Percentiles rank a stretch among this genome's conserved stretches.
These are phyloP conservation scores for Caenorhabditis uteleia DNA, from an alignment of 2,888 invertebrate species.

Conservation along the genomic window DNA sequence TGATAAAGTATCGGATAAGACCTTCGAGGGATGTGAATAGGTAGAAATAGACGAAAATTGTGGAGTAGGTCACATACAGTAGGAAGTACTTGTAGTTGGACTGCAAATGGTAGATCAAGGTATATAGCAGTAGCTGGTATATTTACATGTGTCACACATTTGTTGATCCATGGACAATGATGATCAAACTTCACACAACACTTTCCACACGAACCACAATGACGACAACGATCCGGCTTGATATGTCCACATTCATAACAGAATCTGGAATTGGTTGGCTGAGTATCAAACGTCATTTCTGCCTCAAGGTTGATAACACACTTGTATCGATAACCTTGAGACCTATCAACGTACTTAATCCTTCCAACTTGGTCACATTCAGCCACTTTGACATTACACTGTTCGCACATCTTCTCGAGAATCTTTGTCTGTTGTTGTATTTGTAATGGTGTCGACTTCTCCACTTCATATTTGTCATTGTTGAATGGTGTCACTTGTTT, in stretches of 20 bases:
- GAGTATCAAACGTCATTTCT: too few species aligned
- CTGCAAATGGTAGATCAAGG: too few species aligned
- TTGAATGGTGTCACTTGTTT: constrained; percentile 47
- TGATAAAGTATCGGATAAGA: constrained; percentile 49
- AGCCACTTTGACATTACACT: constrained; percentile 24
- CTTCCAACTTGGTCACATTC: constrained; percentile 48
- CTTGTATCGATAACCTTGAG: too few species aligned
- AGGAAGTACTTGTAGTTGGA: constrained; percentile 62
- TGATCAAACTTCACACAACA: constrained; percentile 58
- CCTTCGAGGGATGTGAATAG: constrained; percentile 46
- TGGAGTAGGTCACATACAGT: constrained; percentile 55
- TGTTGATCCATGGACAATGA: constrained; percentile 63
- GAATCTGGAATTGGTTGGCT: too few species aligned
- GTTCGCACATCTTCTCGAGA: constrained; percentile 34
- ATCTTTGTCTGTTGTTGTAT: constrained; percentile 37
- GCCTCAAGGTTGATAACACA: too few species aligned
- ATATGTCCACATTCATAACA: constrained; percentile 58
- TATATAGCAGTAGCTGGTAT: too few species aligned
- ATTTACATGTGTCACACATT: constrained; percentile 44
- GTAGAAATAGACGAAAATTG: constrained; percentile 39
- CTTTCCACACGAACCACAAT: constrained; percentile 58
- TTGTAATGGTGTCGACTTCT: constrained; percentile 44
- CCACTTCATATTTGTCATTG: constrained; percentile 46
- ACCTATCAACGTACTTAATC: too few species aligned
- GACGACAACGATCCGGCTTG: constrained; percentile 60